A percentile compares a stretch with the other conserved stretches of the same genome.
Conservation (phyloP, 2,797 vertebrate genomes). For the Gallinago stenura region DNA sequence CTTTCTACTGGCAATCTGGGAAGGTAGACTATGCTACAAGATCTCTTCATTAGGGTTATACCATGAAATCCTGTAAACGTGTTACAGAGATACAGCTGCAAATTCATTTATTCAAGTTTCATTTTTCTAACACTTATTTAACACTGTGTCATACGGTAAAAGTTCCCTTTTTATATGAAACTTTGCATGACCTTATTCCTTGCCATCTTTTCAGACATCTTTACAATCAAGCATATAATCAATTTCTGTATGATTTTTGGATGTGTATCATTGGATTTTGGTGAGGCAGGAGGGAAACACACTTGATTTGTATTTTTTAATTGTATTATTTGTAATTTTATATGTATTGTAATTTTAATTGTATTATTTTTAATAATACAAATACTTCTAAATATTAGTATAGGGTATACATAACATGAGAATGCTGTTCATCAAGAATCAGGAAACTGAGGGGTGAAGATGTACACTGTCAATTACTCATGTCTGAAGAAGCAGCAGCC, state of each 20-base stretch:
- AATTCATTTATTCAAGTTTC: neutral
- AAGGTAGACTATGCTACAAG: neutral
- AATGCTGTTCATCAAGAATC: neutral
- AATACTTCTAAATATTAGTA: neutral
- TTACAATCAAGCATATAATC: neutral
- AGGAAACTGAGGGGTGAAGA: neutral
- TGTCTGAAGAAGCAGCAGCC: neutral
- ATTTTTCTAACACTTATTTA: neutral
- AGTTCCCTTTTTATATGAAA: neutral
- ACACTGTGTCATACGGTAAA: neutral
- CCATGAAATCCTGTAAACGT: neutral
- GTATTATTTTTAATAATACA: too few species aligned
- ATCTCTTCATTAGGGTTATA: neutral
- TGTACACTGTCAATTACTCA: neutral
- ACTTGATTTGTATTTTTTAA: neutral
- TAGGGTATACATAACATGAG: neutral
- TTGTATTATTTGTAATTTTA: too few species aligned
- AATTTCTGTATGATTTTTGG: neutral
- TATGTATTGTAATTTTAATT: too few species aligned
- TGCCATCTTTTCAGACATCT: neutral
- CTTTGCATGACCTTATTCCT: neutral
- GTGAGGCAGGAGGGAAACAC: neutral
- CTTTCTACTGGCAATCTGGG: neutral
- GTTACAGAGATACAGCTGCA: neutral
- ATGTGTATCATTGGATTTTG: neutral